Conservation (phyloP, 2,113 vertebrate genomes). For the Chascanopsetta lugubris region DNA sequence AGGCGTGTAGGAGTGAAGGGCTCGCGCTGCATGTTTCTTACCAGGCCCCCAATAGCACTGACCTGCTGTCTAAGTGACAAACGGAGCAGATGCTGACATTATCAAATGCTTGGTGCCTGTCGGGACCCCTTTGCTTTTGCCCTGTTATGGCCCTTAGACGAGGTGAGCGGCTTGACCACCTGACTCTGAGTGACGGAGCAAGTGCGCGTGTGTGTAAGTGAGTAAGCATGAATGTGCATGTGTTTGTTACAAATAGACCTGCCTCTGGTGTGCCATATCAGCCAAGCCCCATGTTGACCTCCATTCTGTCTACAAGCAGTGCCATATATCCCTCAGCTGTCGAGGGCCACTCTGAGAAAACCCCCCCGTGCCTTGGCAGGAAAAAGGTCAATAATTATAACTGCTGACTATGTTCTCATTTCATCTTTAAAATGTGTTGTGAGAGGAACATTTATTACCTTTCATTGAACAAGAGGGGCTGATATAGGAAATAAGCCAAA, state of each 20-base stretch:
- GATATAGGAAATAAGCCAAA: neutral
- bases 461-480: neutral
- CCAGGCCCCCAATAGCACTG: slow-evolving; percentile 63
- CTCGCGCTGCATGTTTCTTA: slow-evolving; percentile 54
- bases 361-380: slow-evolving; percentile 46
- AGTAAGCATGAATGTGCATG: slow-evolving; percentile 60
- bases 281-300: slow-evolving; percentile 72
- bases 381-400: slow-evolving; percentile 55
- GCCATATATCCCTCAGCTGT: slow-evolving; percentile 72
- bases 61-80: slow-evolving; percentile 89
- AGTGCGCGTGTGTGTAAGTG: slow-evolving; percentile 43
- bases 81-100: slow-evolving; percentile 99
- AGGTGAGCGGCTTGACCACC: slow-evolving; percentile 81
- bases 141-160: slow-evolving; percentile 95
- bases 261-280: slow-evolving; percentile 74
- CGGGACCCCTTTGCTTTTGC: slow-evolving; percentile 85
- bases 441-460: slow-evolving; percentile 14
- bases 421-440: slow-evolving; percentile 7
- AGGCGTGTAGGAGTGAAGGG: slow-evolving; percentile 32
- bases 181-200: slow-evolving; percentile 66
- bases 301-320: slow-evolving; percentile 66
- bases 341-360: slow-evolving; percentile 44
- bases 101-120: slow-evolving; percentile 89
- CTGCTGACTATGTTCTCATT: slow-evolving; percentile 31
- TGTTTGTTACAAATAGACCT: slow-evolving; percentile 78